Conservation (phyloP, 2,113 vertebrate genomes). For the Progne subis region DNA sequence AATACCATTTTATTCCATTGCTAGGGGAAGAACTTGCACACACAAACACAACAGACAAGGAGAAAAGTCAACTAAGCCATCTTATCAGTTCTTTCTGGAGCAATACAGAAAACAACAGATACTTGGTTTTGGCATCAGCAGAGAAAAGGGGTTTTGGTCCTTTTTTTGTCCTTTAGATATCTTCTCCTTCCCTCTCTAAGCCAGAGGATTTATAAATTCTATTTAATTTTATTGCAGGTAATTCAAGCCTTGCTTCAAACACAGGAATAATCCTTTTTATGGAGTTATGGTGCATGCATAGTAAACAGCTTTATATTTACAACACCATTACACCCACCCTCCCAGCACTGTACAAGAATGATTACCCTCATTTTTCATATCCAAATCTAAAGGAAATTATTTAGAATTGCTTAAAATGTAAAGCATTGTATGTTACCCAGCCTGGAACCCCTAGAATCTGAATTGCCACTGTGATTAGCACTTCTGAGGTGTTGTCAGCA, state of each 20-base stretch:
- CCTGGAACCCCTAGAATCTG: neutral
- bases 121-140: neutral
- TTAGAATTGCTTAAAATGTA: neutral
- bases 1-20: neutral
- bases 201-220: neutral
- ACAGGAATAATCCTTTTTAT: neutral
- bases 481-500: neutral
- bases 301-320: neutral
- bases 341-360: neutral
- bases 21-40: neutral
- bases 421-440: neutral
- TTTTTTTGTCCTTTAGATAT: neutral
- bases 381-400: neutral
- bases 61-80: neutral
- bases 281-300: neutral
- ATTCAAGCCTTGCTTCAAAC: neutral
- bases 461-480: neutral
- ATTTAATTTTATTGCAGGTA: neutral
- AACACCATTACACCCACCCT: neutral
- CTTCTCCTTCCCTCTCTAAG: neutral
- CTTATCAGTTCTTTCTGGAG: neutral
- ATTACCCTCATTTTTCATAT: neutral
- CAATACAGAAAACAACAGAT: neutral
- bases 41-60: neutral
- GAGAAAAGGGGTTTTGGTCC: neutral